Evolutionary conservation across 2,113 vertebrate genomes (phyloP).

Genomic region (Ictidomys tridecemlineatus): DNA sequence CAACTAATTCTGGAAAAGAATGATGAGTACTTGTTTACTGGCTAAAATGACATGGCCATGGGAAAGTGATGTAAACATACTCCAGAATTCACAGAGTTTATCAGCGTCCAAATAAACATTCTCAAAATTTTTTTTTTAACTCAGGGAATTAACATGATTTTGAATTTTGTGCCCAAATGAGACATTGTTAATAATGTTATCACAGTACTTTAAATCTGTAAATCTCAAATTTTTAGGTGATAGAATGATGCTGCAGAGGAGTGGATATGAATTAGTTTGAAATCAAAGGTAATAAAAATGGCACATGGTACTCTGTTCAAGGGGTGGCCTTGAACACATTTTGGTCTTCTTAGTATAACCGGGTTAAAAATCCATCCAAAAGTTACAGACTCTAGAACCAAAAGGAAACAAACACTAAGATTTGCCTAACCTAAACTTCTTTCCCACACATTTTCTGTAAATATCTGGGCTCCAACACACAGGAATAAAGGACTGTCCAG

Average conservation of each 20-base stretch:
- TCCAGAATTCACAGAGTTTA: background rate
- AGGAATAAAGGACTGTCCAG: background rate
- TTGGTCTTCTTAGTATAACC: background rate
- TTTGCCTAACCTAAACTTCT: background rate
- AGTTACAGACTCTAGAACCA: background rate
- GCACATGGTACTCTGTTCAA: background rate
- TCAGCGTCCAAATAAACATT: background rate
- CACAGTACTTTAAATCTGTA: background rate
- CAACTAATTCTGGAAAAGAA: background rate
- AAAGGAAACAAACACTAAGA: background rate
- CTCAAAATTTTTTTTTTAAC: background rate
- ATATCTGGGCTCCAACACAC: background rate
- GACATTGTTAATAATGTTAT: background rate
- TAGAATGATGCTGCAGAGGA: background rate
- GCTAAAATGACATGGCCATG: background rate
- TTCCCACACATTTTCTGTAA: background rate
- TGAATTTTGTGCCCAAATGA: background rate
- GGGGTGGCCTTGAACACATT: background rate
- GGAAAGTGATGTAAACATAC: background rate
- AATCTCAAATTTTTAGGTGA: background rate
- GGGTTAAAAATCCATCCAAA: background rate
- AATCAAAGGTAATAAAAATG: background rate
- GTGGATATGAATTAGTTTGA: background rate
- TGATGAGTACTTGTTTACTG: background rate
- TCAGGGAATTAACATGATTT: background rate